Conservation (phyloP, 92 coral and sea anemone species). For the Metridium senile region DNA sequence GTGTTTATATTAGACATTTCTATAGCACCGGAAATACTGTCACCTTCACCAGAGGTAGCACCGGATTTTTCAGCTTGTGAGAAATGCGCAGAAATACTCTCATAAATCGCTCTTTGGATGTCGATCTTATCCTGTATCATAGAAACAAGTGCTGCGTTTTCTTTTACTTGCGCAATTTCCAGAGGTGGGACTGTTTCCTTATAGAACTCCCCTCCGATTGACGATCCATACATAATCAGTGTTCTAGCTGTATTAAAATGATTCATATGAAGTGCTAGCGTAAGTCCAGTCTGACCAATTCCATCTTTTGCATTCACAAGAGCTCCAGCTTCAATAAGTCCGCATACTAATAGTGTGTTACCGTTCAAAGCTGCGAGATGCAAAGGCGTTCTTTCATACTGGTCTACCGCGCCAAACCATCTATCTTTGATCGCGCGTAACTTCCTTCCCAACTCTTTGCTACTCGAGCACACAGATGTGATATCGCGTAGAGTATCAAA, state of each 20-base stretch:
- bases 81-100: not conserved
- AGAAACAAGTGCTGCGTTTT: not conserved
- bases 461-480: no score
- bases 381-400: no score
- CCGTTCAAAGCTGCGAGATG: not conserved
- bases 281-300: not conserved
- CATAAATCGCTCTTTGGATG: not conserved
- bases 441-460: not conserved
- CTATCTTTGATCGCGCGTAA: not conserved
- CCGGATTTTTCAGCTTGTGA: not conserved
- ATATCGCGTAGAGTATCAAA: no score
- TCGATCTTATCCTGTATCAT: not conserved
- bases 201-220: not conserved
- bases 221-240: no score
- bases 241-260: not conserved
- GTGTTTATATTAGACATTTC: no score
- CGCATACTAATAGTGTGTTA: not conserved
- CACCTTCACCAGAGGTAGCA: no score
- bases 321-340: not conserved
- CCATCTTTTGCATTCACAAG: not conserved
- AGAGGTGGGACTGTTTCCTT: not conserved
- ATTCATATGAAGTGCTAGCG: not conserved
- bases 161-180: not conserved
- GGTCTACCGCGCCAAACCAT: no score
- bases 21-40: no score